Base-by-base conservation (phyloP, 2,888 invertebrate species). In the Hyposoter didymator region DNA sequence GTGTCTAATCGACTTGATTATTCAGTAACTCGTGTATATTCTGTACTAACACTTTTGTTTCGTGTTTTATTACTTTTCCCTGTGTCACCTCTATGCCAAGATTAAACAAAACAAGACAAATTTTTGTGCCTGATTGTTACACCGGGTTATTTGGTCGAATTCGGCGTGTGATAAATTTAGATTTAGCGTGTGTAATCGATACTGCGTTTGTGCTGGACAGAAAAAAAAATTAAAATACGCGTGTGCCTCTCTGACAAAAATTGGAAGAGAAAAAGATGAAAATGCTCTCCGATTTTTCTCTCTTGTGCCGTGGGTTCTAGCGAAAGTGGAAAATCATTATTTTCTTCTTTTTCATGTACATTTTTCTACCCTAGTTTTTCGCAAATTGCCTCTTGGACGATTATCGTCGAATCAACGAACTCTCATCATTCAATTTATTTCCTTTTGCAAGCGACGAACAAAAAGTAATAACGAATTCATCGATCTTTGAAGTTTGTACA, bases 151-250 rank as follows among this genome's bases (percentile, higher is more conserved):
- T 82, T 49, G 62, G 59, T 82, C 70, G 85, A 76, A 67, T 82
- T 78, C 72, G 85, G 79, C 79, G 82, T 85, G 82, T 79, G 85
- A 85, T 85, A 85, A 79, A 85, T 76, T 75, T 82, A 79, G 82
- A 59, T 70, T 75, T 59, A 74, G 35, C 49, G 49, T 45, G 64
- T 22, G 39, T 39, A 73, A 82, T 72, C 8, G 64, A 67, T 55
- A 69, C 32, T 49, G 66, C 28, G 82, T 69, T 43, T 14, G 74
- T 78, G 69, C 73, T 73, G 52, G 72, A 64, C 64, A 22, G 22
- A 35, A 73, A 45, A 35, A 49, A 19, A 52, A 47, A 62, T 47
- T 0, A 19, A 49, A 75, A 64, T 64, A 64, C 19, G 19, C 35
- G 49, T 55, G 67, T 81, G 74, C 47, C 74, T 81, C 81, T 75